These are phyloP conservation scores for Melipona quadrifasciata DNA, from an alignment of 1,140 invertebrate genomes.

Conservation along the genomic window DNA sequence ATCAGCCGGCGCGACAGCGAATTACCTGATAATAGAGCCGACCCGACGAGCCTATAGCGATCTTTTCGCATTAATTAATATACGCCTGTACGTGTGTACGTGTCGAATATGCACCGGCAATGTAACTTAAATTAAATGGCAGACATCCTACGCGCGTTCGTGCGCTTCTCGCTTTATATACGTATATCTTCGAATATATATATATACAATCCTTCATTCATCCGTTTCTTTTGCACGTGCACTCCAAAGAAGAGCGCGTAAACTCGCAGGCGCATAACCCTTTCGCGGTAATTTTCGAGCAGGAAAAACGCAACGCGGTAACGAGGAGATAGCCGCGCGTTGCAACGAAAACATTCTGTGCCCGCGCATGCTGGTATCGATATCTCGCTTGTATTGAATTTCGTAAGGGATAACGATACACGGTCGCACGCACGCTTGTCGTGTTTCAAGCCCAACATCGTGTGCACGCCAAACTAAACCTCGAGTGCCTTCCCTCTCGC, in stretches of 20 bases:
- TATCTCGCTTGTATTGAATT: slow-evolving; percentile 59
- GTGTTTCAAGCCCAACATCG: slow-evolving; percentile 19
- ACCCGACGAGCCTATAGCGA: slow-evolving; percentile 56
- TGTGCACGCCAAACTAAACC: slow-evolving; percentile 31
- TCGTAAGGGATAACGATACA: slow-evolving; percentile 55
- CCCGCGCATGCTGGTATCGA: slow-evolving; percentile 49
- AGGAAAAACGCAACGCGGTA: slow-evolving; percentile 1
- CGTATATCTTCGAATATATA: neutral
- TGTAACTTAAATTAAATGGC: slow-evolving; percentile 58
- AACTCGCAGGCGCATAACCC: neutral
- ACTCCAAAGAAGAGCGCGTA: neutral
- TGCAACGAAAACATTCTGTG: slow-evolving; percentile 59
- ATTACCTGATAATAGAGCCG: slow-evolving; percentile 52
- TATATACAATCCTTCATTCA: neutral
- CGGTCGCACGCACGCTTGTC: slow-evolving; percentile 22
- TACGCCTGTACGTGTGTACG: neutral
- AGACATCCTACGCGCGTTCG: neutral
- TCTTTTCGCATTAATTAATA: slow-evolving; percentile 64
- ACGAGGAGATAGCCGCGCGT: slow-evolving; percentile 30
- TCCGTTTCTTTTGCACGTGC: neutral
- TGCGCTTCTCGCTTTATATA: slow-evolving; percentile 8
- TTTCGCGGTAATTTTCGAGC: neutral
- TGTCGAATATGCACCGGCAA: slow-evolving; percentile 42
- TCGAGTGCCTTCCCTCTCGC: slow-evolving; percentile 47
- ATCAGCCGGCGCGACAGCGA: slow-evolving; percentile 49